Evolutionary conservation across 2,113 vertebrate species (phyloP).

Genomic region (Corythaixoides concolor): DNA sequence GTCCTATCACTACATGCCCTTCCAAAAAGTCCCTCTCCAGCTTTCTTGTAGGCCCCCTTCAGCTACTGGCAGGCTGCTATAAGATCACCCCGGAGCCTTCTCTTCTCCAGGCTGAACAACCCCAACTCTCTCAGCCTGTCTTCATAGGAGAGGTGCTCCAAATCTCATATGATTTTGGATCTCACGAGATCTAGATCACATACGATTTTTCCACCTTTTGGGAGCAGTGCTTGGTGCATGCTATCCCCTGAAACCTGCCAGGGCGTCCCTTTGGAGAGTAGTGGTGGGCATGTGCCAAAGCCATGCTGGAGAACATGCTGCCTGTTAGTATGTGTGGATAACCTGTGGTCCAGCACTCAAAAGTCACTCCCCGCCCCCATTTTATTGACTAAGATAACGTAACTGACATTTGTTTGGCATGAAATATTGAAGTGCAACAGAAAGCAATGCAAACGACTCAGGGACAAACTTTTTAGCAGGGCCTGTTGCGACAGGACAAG

Average conservation of each 20-base stretch:
- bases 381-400: rapidly evolving
- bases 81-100: no score
- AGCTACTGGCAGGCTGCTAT: no score
- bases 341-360: not conserved
- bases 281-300: not conserved
- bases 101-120: no score
- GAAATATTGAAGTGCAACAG: rapidly evolving
- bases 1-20: no score
- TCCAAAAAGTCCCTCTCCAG: no score
- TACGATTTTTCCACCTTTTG: not conserved
- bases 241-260: rapidly evolving
- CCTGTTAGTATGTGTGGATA: not conserved
- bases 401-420: not conserved
- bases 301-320: not conserved
- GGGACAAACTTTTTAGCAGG: no score
- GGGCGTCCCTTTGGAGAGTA: rapidly evolving
- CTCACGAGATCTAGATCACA: not conserved
- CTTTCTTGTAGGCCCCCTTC: no score
- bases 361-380: not conserved
- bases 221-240: not conserved
- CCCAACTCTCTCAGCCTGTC: no score
- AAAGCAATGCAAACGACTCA: not conserved
- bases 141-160: no score
- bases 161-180: not conserved
- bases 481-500: no score